Conservation (phyloP, 2,797 vertebrate genomes). For the Australoheros facetus region DNA sequence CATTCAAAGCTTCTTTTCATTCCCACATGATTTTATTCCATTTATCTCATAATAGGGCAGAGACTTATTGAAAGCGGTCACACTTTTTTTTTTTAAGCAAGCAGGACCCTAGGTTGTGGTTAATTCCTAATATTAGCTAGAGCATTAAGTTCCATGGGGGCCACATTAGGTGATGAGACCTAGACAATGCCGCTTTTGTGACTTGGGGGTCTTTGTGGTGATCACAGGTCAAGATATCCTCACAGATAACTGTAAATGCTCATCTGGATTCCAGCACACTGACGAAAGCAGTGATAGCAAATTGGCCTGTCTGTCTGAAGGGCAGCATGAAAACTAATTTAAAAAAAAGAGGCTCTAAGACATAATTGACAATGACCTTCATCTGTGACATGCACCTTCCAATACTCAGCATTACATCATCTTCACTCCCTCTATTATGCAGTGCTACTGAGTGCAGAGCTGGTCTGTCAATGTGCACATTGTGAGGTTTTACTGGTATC, state of each 20-base stretch:
- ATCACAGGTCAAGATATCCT: slow-evolving; percentile 49
- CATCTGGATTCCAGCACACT: slow-evolving; percentile 56
- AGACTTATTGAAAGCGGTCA: slow-evolving; percentile 4
- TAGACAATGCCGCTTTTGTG: slow-evolving; percentile 74
- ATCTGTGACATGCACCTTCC: slow-evolving; percentile 26
- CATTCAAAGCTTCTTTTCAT: neutral
- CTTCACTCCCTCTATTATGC: slow-evolving; percentile 2
- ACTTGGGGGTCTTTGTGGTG: slow-evolving; percentile 28
- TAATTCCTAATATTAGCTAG: slow-evolving; percentile 37
- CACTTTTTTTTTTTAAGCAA: neutral
- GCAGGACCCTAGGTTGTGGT: slow-evolving; percentile 10
- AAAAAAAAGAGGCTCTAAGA: slow-evolving; percentile 16
- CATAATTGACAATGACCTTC: slow-evolving; percentile 41
- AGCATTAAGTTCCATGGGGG: slow-evolving; percentile 24
- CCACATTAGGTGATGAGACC: slow-evolving; percentile 34
- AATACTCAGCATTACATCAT: slow-evolving; percentile 40
- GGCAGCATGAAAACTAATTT: slow-evolving; percentile 34
- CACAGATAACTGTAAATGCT: slow-evolving; percentile 40
- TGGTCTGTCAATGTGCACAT: slow-evolving; percentile 7
- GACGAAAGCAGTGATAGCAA: slow-evolving; percentile 28
- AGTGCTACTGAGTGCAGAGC: slow-evolving; percentile 32
- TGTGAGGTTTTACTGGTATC: slow-evolving; percentile 28
- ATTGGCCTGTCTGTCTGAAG: slow-evolving; percentile 48
- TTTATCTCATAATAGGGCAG: neutral
- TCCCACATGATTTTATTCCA: neutral